Evolutionary conservation across 37 sponge, comb jelly and placozoan genomes (phyloP), one percentile per base, ranked within the genome.

Genomic region (Cladorhizidae sp.): DNA sequence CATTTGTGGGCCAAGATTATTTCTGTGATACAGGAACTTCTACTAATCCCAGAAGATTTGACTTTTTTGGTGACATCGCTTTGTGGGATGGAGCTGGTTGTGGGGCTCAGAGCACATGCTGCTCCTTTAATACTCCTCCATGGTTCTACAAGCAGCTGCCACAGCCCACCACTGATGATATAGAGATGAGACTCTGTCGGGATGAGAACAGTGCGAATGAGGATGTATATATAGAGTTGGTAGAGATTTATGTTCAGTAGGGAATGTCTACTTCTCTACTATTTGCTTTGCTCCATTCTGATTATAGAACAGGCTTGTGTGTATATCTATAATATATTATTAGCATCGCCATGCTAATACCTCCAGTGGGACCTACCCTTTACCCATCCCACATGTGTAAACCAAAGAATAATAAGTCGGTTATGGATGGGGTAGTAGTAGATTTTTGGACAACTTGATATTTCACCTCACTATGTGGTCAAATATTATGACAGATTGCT

Each of bases 81-180:
- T 43, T 86, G 29, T 86, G 80, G 80, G 80, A 72, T 65, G 86
- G 86, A 37, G 29, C 58, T 29, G 79, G 86, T 21, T 78, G 79
- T 72, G 74, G 74, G 14, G 5, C 59, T 17, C 37, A 51, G 17
- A 63, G 22, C 63, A 1, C 50, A 2, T 67, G 68, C 38, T 86
- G 86, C 72, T 31, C 31, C 25, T 23, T 38, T 22, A 31, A 57
- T 11, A 49, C 6, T 61, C 73, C 78, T 11, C 86, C 86, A 25
- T 79, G 86, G 86, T 79, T 79, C 77, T 70, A 38, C 36, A 69
- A 5, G 50, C 1, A 23, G 22, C 56, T 84, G 12, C 26, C 56
- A 21, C 5, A 18, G 39, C 22, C 70, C 28, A 70, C 72, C 38
- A 40, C 68, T 14, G 7, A 75, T 51, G 20, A 54, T 45, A 38